Base-by-base conservation (phyloP, 1,140 invertebrate genomes). In the Leptestheria dahalacensis region DNA sequence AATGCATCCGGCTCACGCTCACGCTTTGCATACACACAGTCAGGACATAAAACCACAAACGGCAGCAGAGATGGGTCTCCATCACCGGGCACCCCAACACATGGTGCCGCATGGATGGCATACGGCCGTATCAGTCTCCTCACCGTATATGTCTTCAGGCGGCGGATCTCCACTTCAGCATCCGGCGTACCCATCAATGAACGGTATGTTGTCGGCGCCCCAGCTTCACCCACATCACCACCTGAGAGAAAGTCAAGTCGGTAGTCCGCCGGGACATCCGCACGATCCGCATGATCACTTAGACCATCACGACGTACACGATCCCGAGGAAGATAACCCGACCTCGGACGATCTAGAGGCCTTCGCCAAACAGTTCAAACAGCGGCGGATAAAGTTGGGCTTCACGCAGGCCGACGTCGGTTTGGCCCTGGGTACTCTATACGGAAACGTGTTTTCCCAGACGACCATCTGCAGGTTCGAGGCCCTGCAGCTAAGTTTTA, bases 391-490 rank as follows among this genome's bases (percentile, higher is more conserved):
- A 73, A 99, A 99, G 75, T 79, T 99, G 25, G 97, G 97, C 56
- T 99, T 94, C 73, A 94, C 91, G 49, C 95, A 98, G 74, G 95
- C 94, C 1, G 96, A 99, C 73, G 95, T 99, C 3, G 96, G 95
- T 48, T 79, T 99, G 15, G 95, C 96, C 11, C 79, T 99, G 60
- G 96, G 96, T 29, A 99, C 95, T 0, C 80, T 99, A 0, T 99
- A 99, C 74, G 97, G 96, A 59, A 99, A 99, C 71, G 96, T 99
- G 21, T 99, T 99, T 76, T 97, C 92, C 48, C 97, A 99, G 76
- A 99, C 97, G 60, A 99, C 97, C 56, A 99, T 99, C 73, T 99
- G 97, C 75, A 82, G 97, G 67, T 99, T 99, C 76, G 97, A 99
- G 78, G 97, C 97, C 63, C 76, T 99, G 63, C 96, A 99, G 73